Conservation (phyloP, 2,113 vertebrate genomes). For the Chloropsis hardwickii region DNA sequence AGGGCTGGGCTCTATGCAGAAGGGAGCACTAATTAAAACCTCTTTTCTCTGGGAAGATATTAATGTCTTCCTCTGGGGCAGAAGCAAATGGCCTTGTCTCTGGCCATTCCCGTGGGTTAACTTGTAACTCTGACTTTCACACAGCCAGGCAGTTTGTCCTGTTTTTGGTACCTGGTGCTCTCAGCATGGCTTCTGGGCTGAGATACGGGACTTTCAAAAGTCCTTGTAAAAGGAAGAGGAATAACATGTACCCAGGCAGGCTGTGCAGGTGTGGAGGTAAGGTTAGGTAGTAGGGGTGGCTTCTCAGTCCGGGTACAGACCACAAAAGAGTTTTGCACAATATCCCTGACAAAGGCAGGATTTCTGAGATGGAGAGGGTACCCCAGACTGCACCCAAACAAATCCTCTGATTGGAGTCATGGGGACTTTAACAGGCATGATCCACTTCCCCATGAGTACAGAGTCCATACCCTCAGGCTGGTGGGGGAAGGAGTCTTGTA, state of each 20-base stretch:
- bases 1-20: neutral
- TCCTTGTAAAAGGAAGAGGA: neutral
- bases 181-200: neutral
- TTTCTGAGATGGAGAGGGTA: neutral
- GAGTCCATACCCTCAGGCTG: neutral
- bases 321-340: neutral
- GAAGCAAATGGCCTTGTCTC: neutral
- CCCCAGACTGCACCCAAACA: neutral
- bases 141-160: neutral
- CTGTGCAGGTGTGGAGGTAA: neutral
- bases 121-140: neutral
- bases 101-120: neutral
- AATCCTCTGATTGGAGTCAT: neutral
- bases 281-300: neutral
- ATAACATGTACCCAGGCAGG: neutral
- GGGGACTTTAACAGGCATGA: neutral
- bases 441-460: neutral
- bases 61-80: neutral
- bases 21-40: slow-evolving; percentile 39
- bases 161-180: neutral
- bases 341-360: neutral
- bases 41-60: neutral
- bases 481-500: neutral
- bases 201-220: neutral
- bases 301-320: neutral